Evolutionary conservation across 2,797 vertebrate species (phyloP).

Genomic region (Hippocampus kuda): DNA sequence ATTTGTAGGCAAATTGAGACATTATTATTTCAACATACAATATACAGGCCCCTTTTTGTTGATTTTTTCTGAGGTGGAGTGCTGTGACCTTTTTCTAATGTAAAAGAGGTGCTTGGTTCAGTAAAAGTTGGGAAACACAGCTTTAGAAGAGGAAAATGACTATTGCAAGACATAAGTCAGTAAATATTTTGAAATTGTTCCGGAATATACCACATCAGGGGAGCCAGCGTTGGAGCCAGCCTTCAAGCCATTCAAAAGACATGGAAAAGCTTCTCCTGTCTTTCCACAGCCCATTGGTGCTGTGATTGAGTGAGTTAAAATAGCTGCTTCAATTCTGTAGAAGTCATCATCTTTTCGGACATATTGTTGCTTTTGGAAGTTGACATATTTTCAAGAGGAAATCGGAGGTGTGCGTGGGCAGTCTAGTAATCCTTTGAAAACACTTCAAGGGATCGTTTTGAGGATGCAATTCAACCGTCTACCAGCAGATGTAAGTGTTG

Average conservation of each 20-base stretch:
- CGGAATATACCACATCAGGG: constrained; percentile 29
- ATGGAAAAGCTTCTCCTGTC: constrained; percentile 42
- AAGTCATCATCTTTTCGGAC: constrained; percentile 46
- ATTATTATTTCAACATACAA: too few relatives aligned
- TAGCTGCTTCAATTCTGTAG: constrained; percentile 36
- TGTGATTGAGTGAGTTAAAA: constrained; percentile 49
- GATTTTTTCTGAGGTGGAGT: too few relatives aligned
- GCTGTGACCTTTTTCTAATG: too few relatives aligned
- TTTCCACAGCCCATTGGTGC: constrained; percentile 32
- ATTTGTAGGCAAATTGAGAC: too few relatives aligned
- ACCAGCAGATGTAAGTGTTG: constrained; percentile 61
- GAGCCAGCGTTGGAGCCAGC: neutral
- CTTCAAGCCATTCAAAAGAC: neutral
- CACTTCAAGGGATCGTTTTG: constrained; percentile 3
- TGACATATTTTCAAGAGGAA: constrained; percentile 19
- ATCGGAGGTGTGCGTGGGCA: constrained; percentile 2
- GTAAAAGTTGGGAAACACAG: too few relatives aligned
- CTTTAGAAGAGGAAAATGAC: constrained; percentile 29
- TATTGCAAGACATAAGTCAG: constrained; percentile 25
- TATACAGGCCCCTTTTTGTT: too few relatives aligned
- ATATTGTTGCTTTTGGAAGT: constrained; percentile 20
- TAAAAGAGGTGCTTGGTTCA: too few relatives aligned
- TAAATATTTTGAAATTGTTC: constrained; percentile 44
- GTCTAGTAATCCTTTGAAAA: constrained; percentile 7
- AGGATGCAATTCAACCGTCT: constrained; percentile 18